phyloP scores from a whole-genome alignment of 2,888 invertebrate genomes.

The Zonitis immaculata region DNA sequence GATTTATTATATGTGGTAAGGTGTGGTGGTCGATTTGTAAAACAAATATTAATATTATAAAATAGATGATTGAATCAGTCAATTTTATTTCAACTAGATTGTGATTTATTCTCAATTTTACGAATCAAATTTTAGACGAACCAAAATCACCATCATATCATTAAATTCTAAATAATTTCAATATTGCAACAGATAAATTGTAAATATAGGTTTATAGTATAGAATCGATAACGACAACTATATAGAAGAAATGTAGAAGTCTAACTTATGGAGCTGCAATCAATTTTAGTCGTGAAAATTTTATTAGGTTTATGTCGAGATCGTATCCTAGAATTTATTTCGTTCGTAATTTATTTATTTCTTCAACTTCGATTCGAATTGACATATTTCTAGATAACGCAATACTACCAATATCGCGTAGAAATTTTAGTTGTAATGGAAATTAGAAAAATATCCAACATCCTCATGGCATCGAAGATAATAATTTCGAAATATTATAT shows the following conservation, averaged over 20 bases:
- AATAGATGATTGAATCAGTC: not conserved
- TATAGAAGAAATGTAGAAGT: not conserved
- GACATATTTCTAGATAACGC: not conserved
- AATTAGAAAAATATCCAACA: no score
- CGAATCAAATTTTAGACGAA: no score
- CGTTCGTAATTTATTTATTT: not conserved
- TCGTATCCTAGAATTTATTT: not conserved
- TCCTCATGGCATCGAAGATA: no score
- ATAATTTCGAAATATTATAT: no score
- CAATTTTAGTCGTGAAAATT: conserved; percentile 12
- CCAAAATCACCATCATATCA: no score
- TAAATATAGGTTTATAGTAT: no score
- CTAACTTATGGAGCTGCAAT: conserved; percentile 3
- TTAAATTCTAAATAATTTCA: no score
- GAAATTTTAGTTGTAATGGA: no score
- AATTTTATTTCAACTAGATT: no score
- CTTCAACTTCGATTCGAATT: not conserved
- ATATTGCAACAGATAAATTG: not conserved
- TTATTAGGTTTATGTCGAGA: conserved; percentile 8
- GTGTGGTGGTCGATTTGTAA: not conserved
- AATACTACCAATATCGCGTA: not conserved
- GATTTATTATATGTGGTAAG: not conserved
- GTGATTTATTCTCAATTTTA: no score
- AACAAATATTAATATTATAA: not conserved
- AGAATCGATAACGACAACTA: not conserved